Conservation (phyloP, 2,888 invertebrate genomes). For the Psylliodes chrysocephalus region DNA sequence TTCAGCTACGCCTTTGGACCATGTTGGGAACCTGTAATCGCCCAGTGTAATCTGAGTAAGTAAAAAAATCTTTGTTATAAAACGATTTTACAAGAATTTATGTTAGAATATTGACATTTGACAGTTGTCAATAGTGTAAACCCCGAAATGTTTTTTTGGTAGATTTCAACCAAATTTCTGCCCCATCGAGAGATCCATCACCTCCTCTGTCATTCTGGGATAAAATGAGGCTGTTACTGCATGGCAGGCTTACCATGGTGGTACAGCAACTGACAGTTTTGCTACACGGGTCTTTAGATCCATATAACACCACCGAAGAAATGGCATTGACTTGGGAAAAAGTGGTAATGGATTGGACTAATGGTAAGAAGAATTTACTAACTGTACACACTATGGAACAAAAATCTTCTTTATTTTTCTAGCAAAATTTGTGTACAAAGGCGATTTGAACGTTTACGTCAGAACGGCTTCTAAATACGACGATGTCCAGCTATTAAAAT, state of each 20-base stretch:
- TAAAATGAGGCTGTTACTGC: constrained; percentile 90
- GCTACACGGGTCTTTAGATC: constrained; percentile 95
- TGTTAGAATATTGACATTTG: too few relatives aligned
- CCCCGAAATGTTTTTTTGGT: too few relatives aligned
- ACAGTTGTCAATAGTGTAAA: too few relatives aligned
- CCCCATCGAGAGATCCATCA: constrained; percentile 92
- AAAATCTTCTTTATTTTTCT: too few relatives aligned
- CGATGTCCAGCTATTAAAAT: constrained; percentile 91
- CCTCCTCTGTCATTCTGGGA: constrained; percentile 97
- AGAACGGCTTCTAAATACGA: constrained; percentile 99
- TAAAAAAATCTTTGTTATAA: constrained; percentile 3
- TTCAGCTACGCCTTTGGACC: constrained; percentile 96
- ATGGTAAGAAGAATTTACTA: constrained; percentile 69
- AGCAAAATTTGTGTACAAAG: constrained; percentile 89
- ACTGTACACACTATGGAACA: too few relatives aligned
- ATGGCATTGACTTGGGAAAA: constrained; percentile 98
- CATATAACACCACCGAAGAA: constrained; percentile 98
- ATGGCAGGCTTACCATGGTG: constrained; percentile 91
- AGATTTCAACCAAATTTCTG: constrained; percentile 87
- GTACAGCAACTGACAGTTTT: constrained; percentile 89
- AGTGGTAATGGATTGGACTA: constrained; percentile 95
- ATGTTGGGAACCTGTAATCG: constrained; percentile 98
- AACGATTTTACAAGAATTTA: too few relatives aligned
- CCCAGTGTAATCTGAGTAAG: constrained; percentile 83
- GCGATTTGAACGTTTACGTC: constrained; percentile 93